These are phyloP conservation scores for Forbesichthys papilliferus DNA, from an alignment of 2,113 vertebrate species.

Conservation along the genomic window DNA sequence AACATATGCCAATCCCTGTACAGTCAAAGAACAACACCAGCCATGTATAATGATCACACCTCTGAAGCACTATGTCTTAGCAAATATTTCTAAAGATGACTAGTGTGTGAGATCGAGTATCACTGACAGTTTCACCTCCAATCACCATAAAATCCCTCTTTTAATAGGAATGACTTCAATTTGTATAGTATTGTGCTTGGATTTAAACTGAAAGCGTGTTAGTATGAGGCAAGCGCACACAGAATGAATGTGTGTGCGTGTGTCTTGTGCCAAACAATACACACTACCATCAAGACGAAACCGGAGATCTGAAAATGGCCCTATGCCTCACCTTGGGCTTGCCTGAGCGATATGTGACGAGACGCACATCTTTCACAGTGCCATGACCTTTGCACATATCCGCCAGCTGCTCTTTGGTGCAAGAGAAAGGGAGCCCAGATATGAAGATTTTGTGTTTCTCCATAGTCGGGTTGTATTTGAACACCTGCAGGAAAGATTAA, in stretches of 20 bases:
- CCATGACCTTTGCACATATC: conserved; percentile 86
- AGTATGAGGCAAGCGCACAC: too few species aligned
- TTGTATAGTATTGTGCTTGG: too few species aligned
- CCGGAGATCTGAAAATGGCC: not conserved
- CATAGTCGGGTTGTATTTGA: conserved; percentile 88
- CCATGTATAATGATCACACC: not conserved
- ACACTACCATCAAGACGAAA: too few species aligned
- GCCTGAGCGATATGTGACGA: conserved; percentile 94
- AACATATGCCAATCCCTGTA: conserved; percentile 93
- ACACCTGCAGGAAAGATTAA: conserved; percentile 77
- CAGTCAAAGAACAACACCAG: not conserved
- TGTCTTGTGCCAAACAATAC: too few species aligned
- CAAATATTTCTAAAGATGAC: too few species aligned
- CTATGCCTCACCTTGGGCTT: conserved; percentile 87
- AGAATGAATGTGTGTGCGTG: too few species aligned
- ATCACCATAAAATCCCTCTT: too few species aligned
- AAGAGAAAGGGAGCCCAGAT: conserved; percentile 90
- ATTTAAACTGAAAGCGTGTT: too few species aligned
- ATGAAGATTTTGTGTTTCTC: conserved; percentile 98
- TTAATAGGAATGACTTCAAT: too few species aligned
- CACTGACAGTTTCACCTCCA: too few species aligned
- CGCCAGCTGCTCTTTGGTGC: conserved; percentile 88
- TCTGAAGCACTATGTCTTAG: not conserved
- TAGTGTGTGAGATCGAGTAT: too few species aligned
- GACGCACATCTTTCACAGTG: conserved; percentile 84